phyloP scores from a whole-genome alignment of 2,797 vertebrate genomes.

The Discoglossus pictus region DNA sequence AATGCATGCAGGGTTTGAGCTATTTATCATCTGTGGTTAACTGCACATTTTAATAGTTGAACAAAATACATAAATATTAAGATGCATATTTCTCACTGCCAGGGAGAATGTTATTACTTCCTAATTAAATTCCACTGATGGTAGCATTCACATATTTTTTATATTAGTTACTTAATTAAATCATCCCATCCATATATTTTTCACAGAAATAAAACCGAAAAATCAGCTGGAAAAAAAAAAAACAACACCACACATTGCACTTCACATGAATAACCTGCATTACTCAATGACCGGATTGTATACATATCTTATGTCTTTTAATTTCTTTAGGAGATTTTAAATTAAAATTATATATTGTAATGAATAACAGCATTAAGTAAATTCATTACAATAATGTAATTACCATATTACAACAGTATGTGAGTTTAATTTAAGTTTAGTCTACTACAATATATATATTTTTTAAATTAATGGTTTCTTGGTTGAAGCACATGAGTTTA shows the following conservation, averaged over 20 bases:
- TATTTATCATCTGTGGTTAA: conserved; percentile 51
- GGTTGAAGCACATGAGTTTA: conserved; percentile 53
- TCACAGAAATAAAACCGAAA: conserved; percentile 5
- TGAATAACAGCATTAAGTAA: too few species aligned
- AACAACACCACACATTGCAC: background rate
- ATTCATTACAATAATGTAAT: conserved; percentile 1
- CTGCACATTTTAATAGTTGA: conserved; percentile 19
- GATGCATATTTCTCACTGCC: conserved; percentile 30
- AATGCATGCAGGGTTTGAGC: conserved; percentile 32
- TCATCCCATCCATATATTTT: conserved; percentile 44
- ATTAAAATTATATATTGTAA: too few species aligned
- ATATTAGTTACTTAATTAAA: conserved; percentile 42
- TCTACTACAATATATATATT: too few species aligned
- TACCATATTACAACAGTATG: too few species aligned
- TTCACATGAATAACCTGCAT: background rate
- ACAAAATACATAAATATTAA: conserved; percentile 23
- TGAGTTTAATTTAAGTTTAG: too few species aligned
- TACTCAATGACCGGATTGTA: background rate
- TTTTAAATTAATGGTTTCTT: conserved; percentile 50
- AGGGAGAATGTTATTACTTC: conserved; percentile 45
- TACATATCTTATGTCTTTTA: too few species aligned
- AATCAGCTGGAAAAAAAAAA: background rate
- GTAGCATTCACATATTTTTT: conserved; percentile 44
- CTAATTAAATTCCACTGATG: conserved; percentile 45
- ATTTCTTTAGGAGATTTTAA: too few species aligned